phyloP scores from a whole-genome alignment of 1,140 invertebrate species.

The Atopsyche davidsoni region DNA sequence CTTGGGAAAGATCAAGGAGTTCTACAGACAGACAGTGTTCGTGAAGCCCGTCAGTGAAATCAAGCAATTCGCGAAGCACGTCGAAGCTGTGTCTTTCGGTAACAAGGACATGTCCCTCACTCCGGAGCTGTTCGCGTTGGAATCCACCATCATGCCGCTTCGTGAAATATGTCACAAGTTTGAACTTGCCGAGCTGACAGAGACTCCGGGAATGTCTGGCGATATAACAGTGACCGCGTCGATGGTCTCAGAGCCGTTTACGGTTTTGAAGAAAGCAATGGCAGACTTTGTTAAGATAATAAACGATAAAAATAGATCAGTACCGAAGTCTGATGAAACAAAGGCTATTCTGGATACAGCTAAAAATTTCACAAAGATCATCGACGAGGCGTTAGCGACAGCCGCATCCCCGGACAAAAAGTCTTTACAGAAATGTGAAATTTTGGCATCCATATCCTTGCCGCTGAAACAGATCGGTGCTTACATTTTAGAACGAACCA shows the following conservation, averaged over 20 bases:
- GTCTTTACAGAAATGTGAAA: slow-evolving; percentile 8
- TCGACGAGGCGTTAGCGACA: not conserved
- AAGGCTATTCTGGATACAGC: not conserved
- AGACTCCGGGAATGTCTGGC: slow-evolving; percentile 4
- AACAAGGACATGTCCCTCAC: not conserved
- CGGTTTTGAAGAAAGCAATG: slow-evolving; percentile 1
- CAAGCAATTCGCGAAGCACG: slow-evolving; percentile 17
- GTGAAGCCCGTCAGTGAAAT: slow-evolving; percentile 23
- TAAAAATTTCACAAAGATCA: not conserved
- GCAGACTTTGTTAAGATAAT: slow-evolving; percentile 2
- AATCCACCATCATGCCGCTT: slow-evolving; percentile 16
- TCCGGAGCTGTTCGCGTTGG: slow-evolving; percentile 6
- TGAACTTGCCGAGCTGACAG: slow-evolving; percentile 15
- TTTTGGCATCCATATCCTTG: slow-evolving; percentile 5
- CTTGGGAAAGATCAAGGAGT: slow-evolving; percentile 33
- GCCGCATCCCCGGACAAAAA: no score
- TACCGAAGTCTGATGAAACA: not conserved
- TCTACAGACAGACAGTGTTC: slow-evolving; percentile 19
- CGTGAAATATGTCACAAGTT: slow-evolving; percentile 25
- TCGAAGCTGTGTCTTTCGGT: slow-evolving; percentile 12
- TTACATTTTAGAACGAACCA: not conserved
- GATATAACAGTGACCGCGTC: slow-evolving; percentile 7
- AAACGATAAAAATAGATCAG: slow-evolving; percentile 1
- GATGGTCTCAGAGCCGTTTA: slow-evolving; percentile 1
- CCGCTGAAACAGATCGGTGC: slow-evolving; percentile 8